Conservation (phyloP, 2,113 vertebrate genomes). For the Craseonycteris thonglongyai region DNA sequence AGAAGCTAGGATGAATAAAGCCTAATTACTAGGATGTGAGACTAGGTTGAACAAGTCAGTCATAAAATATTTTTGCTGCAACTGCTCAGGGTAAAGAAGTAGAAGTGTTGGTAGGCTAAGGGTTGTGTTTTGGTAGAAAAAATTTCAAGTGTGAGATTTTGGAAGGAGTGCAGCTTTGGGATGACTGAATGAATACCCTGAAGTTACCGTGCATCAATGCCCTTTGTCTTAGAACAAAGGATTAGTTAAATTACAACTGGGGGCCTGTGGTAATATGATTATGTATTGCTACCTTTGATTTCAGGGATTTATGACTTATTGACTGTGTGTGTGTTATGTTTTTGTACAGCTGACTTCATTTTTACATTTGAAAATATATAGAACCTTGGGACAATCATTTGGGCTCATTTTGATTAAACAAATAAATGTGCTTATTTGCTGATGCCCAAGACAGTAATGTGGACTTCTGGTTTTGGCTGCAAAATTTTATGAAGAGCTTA, state of each 20-base stretch:
- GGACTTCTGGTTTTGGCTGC: background rate
- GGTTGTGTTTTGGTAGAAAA: background rate
- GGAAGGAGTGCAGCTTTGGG: background rate
- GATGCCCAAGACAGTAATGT: background rate
- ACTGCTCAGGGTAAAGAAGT: background rate
- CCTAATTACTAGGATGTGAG: background rate
- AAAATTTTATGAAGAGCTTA: background rate
- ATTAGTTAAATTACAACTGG: background rate
- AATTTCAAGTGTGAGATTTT: background rate
- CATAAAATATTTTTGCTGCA: background rate
- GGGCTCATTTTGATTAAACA: background rate
- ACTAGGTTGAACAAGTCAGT: background rate
- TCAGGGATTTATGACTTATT: background rate
- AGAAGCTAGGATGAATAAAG: background rate
- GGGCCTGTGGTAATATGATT: background rate
- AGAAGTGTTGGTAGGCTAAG: background rate
- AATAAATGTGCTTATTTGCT: background rate
- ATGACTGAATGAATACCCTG: background rate
- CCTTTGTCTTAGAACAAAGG: background rate
- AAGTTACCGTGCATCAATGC: background rate
- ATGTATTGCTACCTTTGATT: background rate
- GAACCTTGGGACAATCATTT: background rate
- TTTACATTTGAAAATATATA: background rate
- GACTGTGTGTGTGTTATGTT: background rate
- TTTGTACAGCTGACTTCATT: background rate